Conservation (phyloP, 2,797 vertebrate genomes). For the Melanogrammus aeglefinus region DNA sequence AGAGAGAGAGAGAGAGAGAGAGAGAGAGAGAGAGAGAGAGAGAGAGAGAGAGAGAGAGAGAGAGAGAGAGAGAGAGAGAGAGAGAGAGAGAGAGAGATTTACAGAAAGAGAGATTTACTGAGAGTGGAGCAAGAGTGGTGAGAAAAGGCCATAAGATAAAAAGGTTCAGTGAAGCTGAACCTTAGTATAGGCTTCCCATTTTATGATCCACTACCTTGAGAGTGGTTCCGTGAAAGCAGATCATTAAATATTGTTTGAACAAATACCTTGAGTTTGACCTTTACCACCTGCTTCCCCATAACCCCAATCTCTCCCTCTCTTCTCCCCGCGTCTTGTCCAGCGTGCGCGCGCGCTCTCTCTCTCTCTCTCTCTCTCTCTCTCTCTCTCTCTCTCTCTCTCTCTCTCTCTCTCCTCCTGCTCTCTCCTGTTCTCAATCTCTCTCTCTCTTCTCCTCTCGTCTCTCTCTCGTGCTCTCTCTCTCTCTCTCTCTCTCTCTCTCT, state of each 20-base stretch:
- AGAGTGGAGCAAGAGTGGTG: neutral
- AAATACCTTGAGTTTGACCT: slow-evolving; percentile 6
- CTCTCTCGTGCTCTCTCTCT: neutral
- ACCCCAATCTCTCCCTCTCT: neutral
- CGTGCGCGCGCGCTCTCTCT: too few relatives aligned
- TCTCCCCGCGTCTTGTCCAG: neutral
- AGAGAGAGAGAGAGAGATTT: neutral
- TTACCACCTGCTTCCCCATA: neutral
- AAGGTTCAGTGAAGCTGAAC: neutral
- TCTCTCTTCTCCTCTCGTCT: neutral
- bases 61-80: neutral
- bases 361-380: too few relatives aligned
- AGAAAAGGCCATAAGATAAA: neutral
- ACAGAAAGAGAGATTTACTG: slow-evolving; percentile 1
- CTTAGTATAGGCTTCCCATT: neutral
- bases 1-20: neutral
- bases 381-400: too few relatives aligned
- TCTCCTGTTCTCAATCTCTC: neutral
- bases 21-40: neutral
- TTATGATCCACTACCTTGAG: neutral
- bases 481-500: neutral
- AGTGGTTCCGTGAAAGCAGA: neutral
- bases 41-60: neutral
- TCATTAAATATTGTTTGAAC: slow-evolving; percentile 11
- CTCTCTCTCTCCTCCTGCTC: too few relatives aligned